A percentile compares a stretch with the other conserved stretches of the same genome.
phyloP scores from a whole-genome alignment of 92 coral and sea anemone genomes.

The Actinostola sp. region DNA sequence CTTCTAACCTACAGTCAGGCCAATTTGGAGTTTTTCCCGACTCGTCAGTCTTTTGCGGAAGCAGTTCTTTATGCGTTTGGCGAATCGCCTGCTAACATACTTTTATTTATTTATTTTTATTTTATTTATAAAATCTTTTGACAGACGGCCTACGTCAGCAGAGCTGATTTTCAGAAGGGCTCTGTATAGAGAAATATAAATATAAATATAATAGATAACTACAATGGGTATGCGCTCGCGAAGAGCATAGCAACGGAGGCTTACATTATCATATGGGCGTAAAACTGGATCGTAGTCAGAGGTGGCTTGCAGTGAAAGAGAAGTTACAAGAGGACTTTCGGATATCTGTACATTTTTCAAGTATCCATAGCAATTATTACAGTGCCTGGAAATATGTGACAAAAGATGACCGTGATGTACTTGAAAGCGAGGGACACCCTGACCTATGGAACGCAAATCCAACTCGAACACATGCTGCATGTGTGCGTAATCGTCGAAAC shows the following conservation, averaged over 20 bases:
- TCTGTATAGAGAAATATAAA: no score
- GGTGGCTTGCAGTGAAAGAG: background rate
- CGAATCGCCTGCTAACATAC: no score
- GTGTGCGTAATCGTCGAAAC: background rate
- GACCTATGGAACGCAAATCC: conserved; percentile 40
- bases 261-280: background rate
- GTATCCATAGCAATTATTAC: conserved; percentile 42
- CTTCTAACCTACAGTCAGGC: conserved; percentile 50
- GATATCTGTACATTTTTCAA: conserved; percentile 47
- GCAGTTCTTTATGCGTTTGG: background rate
- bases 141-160: no score
- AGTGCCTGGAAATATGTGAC: conserved; percentile 61
- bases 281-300: background rate
- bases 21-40: conserved; percentile 23
- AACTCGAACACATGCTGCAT: conserved; percentile 1
- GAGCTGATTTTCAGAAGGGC: background rate
- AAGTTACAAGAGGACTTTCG: background rate
- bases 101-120: no score
- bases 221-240: background rate
- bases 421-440: conserved; percentile 51
- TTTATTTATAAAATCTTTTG: no score
- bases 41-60: conserved; percentile 26
- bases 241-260: background rate
- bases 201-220: no score
- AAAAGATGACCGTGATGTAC: conserved; percentile 33